Evolutionary conservation across 2,113 vertebrate species (phyloP), one percentile per base, ranked within the genome.

Genomic region (Microcebus griseorufus): DNA sequence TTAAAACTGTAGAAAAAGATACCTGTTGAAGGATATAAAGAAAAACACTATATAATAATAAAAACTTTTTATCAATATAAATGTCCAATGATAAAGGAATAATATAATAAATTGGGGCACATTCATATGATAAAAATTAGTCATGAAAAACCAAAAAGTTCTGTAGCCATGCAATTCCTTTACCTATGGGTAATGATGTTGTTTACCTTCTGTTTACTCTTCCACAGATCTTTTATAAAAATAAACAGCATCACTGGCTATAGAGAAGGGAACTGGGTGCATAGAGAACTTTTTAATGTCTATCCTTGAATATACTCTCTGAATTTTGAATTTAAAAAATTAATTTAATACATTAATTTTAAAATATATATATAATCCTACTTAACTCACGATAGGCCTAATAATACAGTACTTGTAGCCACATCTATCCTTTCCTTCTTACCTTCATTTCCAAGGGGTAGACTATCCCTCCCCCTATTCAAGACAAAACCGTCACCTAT

Each of bases 201-300:
- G n/a, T 86, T 93, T 60, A 81, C 25, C 67, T 86, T 90, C 79
- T 87, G 39, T 88, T 92, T 64, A 84, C 72, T 70, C 79, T 58
- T 80, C 16, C 73, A 29, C 29, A 72, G 64, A 58, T 72, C 7
- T 70, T 81, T 87, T 29, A 45, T n/a, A 73, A 67, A 84, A 93
- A 10, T 34, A 72, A 94, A 72, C 16, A 94, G 60, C 53, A 79
- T 65, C 25, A 79, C 27, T 80, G 78, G 37, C 53, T 65, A 34
- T 51, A 70, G 18, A 39, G 62, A 84, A 79, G 70, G 39, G 37
- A 94, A 58, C 13, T 9, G 72, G 37, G 23, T 79, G 37, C 1
- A 14, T 67, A 48, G 20, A 93, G 45, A 92, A 84, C 20, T 93
- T 76, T 67, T 58, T 29, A 79, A 27, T 39, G n/a, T 69, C 62